phyloP scores from a whole-genome alignment of 2,797 vertebrate species.

The Tangara arthus region DNA sequence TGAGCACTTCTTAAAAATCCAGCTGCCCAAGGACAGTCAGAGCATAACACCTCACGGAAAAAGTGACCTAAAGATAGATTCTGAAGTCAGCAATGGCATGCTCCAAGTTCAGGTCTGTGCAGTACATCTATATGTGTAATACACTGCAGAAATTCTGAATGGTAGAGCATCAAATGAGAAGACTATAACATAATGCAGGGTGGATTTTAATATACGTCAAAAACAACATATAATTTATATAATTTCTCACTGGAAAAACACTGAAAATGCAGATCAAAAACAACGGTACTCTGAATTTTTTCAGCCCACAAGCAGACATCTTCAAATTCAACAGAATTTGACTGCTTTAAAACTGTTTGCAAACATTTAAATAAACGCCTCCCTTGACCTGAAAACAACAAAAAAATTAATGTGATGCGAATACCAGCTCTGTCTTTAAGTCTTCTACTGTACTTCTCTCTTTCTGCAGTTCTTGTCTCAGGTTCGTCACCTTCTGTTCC shows the following conservation, averaged over 20 bases:
- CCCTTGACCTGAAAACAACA: neutral
- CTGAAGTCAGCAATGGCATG: neutral
- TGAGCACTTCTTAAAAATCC: neutral
- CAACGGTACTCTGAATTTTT: neutral
- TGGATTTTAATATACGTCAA: neutral
- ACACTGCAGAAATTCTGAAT: neutral
- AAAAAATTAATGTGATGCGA: neutral
- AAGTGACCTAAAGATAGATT: neutral
- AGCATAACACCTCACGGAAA: neutral
- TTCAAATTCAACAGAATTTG: neutral
- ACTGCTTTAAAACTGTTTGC: neutral
- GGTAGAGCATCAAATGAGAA: neutral
- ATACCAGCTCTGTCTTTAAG: slow-evolving; percentile 93
- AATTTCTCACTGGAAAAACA: neutral
- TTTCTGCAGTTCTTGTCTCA: slow-evolving; percentile 85
- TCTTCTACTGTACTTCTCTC: slow-evolving; percentile 82
- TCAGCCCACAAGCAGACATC: neutral
- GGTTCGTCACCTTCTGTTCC: slow-evolving; percentile 81
- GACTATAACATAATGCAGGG: neutral
- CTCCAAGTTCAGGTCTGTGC: neutral
- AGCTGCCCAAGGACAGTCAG: neutral
- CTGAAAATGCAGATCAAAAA: neutral
- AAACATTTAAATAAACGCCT: neutral
- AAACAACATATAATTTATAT: neutral
- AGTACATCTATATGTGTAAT: neutral